phyloP scores from a whole-genome alignment of 2,797 vertebrate species.

The Arrhamphus sclerolepis region DNA sequence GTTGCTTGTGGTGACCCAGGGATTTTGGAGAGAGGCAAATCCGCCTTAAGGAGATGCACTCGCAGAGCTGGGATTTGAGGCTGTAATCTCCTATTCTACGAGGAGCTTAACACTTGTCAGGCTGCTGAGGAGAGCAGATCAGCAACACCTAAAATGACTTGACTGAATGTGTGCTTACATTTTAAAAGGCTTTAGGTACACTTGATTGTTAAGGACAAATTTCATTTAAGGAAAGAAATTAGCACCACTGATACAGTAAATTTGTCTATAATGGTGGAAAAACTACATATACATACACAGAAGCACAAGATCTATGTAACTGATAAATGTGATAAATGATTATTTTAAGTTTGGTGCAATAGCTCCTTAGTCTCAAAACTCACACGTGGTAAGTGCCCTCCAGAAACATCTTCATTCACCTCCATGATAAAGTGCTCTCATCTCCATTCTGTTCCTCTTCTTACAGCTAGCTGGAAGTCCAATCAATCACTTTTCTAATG shows the following conservation, averaged over 20 bases:
- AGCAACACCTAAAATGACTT: constrained; percentile 42
- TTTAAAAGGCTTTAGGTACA: constrained; percentile 10
- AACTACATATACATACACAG: neutral
- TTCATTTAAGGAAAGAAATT: neutral
- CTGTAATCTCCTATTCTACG: constrained; percentile 72
- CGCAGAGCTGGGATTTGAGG: constrained; percentile 76
- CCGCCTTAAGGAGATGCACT: constrained; percentile 75
- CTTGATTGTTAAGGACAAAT: constrained; percentile 14
- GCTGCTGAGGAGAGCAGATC: constrained; percentile 58
- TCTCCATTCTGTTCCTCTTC: no score
- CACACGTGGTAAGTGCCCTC: no score
- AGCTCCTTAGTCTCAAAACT: no score
- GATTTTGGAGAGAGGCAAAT: constrained; percentile 69
- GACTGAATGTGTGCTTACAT: constrained; percentile 21
- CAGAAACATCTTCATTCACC: no score
- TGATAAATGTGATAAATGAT: neutral
- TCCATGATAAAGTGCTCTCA: no score
- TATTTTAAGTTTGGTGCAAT: no score
- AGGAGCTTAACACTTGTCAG: constrained; percentile 74
- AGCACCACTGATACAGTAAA: neutral
- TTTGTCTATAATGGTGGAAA: no score
- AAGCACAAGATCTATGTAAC: neutral
- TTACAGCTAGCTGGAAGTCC: no score
- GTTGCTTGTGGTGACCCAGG: constrained; percentile 61
- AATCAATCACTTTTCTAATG: no score